These are phyloP conservation scores for Ianthella basta DNA, from an alignment of 37 sponge, comb jelly and placozoan species.

Conservation along the genomic window DNA sequence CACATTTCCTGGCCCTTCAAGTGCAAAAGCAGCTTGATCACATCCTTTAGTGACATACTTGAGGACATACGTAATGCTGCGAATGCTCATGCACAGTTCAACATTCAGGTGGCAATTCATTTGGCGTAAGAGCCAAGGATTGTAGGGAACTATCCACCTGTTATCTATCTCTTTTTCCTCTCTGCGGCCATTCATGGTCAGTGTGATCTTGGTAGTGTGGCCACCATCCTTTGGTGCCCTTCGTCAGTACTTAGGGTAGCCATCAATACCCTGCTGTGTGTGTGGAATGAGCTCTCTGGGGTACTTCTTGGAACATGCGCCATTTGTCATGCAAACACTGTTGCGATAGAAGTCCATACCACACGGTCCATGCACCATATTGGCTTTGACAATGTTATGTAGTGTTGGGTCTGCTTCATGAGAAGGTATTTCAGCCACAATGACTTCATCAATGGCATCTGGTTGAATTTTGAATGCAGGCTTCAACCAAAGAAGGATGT, in stretches of 20 bases:
- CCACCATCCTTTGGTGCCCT: slow-evolving; percentile 52
- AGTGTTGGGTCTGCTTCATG: slow-evolving; percentile 2
- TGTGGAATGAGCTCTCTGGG: slow-evolving; percentile 33
- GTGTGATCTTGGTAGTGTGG: slow-evolving; percentile 17
- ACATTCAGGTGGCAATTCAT: slow-evolving; percentile 51
- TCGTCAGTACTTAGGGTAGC: slow-evolving; percentile 48
- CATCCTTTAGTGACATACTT: slow-evolving; percentile 64
- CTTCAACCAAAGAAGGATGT: slow-evolving; percentile 46
- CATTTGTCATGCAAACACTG: slow-evolving; percentile 59
- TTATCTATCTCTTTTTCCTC: slow-evolving; percentile 44
- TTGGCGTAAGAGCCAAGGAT: slow-evolving; percentile 34
- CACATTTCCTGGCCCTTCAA: slow-evolving; percentile 17
- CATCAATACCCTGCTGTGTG: slow-evolving; percentile 41
- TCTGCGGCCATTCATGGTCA: background rate
- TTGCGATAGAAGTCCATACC: slow-evolving; percentile 29
- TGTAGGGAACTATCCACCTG: slow-evolving; percentile 60
- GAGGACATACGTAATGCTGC: slow-evolving; percentile 53
- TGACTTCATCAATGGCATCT: slow-evolving; percentile 37
- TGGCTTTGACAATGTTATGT: slow-evolving; percentile 3
- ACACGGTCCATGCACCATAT: slow-evolving; percentile 45
- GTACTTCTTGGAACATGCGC: slow-evolving; percentile 21
- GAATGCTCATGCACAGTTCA: slow-evolving; percentile 53
- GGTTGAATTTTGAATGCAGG: slow-evolving; percentile 16
- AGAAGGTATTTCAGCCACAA: slow-evolving; percentile 37
- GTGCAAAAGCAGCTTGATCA: slow-evolving; percentile 31